These are phyloP conservation scores for Percopsis omiscomaycus DNA, from an alignment of 2,797 vertebrate species.

Conservation along the genomic window DNA sequence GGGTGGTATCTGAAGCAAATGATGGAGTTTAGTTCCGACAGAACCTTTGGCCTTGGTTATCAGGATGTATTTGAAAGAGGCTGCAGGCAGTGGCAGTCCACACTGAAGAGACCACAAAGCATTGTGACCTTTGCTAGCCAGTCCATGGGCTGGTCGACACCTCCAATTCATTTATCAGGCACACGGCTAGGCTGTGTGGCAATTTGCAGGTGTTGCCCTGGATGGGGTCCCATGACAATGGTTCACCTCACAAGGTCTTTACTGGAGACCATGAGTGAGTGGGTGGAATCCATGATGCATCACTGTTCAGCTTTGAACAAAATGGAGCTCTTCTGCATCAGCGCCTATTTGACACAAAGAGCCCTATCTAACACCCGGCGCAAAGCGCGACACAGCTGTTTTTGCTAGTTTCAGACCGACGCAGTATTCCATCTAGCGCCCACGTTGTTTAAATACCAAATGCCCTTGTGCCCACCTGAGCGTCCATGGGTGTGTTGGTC, in stretches of 20 bases:
- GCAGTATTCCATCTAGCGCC: too few relatives aligned
- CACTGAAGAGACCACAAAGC: slow-evolving; percentile 65
- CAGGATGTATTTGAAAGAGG: slow-evolving; percentile 62
- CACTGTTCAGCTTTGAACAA: slow-evolving; percentile 49
- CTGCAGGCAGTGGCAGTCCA: slow-evolving; percentile 56
- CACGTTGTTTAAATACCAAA: too few relatives aligned
- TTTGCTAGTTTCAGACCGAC: too few relatives aligned
- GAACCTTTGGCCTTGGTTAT: slow-evolving; percentile 60
- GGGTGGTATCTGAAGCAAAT: slow-evolving; percentile 28
- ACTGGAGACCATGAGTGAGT: slow-evolving; percentile 51
- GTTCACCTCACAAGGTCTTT: slow-evolving; percentile 68
- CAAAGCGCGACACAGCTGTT: too few relatives aligned
- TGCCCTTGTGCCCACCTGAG: too few relatives aligned
- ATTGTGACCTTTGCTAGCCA: slow-evolving; percentile 69
- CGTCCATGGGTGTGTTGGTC: too few relatives aligned
- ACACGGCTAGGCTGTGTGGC: slow-evolving; percentile 31
- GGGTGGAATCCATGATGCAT: slow-evolving; percentile 41
- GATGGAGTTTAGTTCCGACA: slow-evolving; percentile 52
- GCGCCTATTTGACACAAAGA: slow-evolving; percentile 43
- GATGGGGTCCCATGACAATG: slow-evolving; percentile 57
- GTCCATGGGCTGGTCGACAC: slow-evolving; percentile 73
- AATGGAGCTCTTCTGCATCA: slow-evolving; percentile 45
- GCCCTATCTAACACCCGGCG: background rate
- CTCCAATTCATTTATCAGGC: slow-evolving; percentile 74
- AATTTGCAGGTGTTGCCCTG: slow-evolving; percentile 64